These are phyloP conservation scores for Cephalopholis sonnerati DNA, from an alignment of 2,113 vertebrate species.

Conservation along the genomic window DNA sequence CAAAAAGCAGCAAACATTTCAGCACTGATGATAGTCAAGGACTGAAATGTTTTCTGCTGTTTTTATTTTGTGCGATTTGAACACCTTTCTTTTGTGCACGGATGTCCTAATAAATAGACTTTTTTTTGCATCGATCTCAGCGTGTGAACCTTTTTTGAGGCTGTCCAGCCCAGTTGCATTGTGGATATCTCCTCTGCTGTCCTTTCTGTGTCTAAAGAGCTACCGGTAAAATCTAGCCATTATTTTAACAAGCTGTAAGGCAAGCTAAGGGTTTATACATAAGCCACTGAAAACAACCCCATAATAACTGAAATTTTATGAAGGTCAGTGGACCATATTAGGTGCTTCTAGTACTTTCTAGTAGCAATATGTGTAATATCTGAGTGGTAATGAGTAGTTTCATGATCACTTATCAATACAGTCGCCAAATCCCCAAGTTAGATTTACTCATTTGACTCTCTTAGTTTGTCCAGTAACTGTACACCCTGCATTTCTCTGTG, in stretches of 20 bases:
- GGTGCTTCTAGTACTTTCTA: neutral
- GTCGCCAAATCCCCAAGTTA: neutral
- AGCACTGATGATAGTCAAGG: no score
- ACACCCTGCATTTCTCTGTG: neutral
- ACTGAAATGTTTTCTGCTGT: no score
- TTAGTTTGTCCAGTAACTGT: neutral
- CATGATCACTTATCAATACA: neutral
- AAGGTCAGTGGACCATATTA: neutral
- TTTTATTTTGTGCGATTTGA: no score
- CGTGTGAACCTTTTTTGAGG: no score
- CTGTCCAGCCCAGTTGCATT: no score
- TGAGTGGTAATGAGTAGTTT: neutral
- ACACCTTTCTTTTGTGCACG: no score
- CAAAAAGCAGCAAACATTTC: no score
- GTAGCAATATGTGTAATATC: neutral
- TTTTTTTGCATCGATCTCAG: no score
- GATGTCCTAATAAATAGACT: no score
- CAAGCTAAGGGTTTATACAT: neutral
- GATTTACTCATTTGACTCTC: neutral
- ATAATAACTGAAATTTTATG: neutral
- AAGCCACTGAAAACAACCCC: neutral
- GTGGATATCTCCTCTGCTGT: no score
- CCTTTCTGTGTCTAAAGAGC: neutral
- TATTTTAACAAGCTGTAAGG: slow-evolving; percentile 12
- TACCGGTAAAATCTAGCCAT: neutral